Evolutionary conservation across 1,140 invertebrate genomes (phyloP), one percentile per base, ranked within the genome.

Genomic region (Sycobia sp.): DNA sequence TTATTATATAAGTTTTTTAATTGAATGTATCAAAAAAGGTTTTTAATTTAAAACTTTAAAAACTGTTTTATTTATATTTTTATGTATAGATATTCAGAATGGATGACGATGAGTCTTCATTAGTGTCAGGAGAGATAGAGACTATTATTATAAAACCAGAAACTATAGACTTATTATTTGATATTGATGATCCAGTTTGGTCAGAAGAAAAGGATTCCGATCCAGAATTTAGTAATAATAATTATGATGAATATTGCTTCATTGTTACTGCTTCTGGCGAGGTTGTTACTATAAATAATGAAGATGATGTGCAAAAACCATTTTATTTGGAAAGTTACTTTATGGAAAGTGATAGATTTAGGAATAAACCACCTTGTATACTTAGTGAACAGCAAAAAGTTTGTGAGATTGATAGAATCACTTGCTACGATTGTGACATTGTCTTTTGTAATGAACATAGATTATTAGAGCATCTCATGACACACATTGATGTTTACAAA

Each of bases 281-380:
- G 38, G 39, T 55, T 50, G 32, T 56, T 43, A 32, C 41, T 50
- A 34, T 58, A 34, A 64, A 61, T 38, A 50, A 41, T 27, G 61
- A 55, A 41, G 57, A 61, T 51, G 46, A 50, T 41, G 46, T 67
- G 25, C 56, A 67, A 61, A 61, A 55, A 13, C 66, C 66, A 23
- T 67, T 67, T 64, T 67, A 57, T 55, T 36, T 67, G 16, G 66
- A 67, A 29, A 67, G 62, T 61, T 67, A 67, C 47, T 67, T 67
- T 47, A 39, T 49, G 49, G 56, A 67, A 3, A 50, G 61, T 14
- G 56, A 64, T 55, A n/a, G 32, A 18, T 49, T 50, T 50, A 53
- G 46, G 16, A 62, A 36, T 50, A 59, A 38, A 49, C 44, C 47
- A 44, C 43, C 39, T 47, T 29, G 36, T 9, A 1, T 47, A 25